A percentile compares a stretch with the other conserved stretches of the same genome.
phyloP scores from a whole-genome alignment of 1,140 invertebrate genomes.

The Schlechtendalia chinensis region DNA sequence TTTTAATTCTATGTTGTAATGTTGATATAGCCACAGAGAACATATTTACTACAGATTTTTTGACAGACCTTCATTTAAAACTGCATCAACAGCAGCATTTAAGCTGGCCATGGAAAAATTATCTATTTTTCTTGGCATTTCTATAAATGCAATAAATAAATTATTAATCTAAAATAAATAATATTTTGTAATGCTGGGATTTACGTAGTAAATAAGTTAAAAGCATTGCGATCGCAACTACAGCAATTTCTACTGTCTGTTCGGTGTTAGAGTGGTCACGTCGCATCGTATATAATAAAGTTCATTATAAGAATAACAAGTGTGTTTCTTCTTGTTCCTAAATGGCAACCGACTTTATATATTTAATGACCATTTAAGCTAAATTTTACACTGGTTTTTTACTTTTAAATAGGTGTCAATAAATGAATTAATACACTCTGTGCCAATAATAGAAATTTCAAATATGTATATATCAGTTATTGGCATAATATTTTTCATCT shows the following conservation, averaged over 20 bases:
- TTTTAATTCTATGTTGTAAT: background rate
- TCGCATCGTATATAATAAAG: no score
- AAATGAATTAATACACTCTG: background rate
- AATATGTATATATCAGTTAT: constrained; percentile 11
- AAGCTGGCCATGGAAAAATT: background rate
- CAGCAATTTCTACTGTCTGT: no score
- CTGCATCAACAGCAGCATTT: background rate
- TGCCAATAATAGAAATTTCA: background rate
- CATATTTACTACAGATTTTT: background rate
- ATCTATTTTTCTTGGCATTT: background rate
- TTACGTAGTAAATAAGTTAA: no score
- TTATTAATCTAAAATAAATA: no score
- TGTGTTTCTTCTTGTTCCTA: no score
- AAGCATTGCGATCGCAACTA: no score
- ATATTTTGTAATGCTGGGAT: background rate
- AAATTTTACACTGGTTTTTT: no score
- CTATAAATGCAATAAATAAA: background rate
- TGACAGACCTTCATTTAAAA: background rate
- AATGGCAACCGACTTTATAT: no score
- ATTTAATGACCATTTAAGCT: no score
- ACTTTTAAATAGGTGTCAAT: no score
- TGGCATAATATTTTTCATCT: constrained; percentile 11
- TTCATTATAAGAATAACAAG: no score
- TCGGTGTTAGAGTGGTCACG: no score
- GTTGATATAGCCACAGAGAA: background rate